Percentiles rank a stretch among this genome's conserved stretches.
Evolutionary conservation across 2,113 vertebrate species (phyloP).

Genomic region (Ctenodactylus gundi): DNA sequence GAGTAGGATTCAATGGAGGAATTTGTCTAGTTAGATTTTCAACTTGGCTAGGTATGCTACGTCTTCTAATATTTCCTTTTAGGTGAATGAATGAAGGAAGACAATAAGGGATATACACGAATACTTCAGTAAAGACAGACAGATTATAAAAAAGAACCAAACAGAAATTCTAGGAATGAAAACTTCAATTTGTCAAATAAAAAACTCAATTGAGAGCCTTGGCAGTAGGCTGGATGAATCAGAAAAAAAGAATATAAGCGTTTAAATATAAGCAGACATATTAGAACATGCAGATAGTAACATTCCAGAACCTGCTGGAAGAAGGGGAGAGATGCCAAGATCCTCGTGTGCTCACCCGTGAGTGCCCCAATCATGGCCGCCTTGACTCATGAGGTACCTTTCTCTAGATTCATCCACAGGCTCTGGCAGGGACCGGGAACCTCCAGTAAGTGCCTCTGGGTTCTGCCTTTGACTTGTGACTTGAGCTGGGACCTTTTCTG

Average conservation of each 20-base stretch:
- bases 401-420: background rate
- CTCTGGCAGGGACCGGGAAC: fast-evolving
- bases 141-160: too few relatives aligned
- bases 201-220: too few relatives aligned
- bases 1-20: background rate
- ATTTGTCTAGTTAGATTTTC: background rate
- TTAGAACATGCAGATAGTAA: too few relatives aligned
- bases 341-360: background rate
- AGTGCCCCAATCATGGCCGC: background rate
- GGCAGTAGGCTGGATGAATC: too few relatives aligned
- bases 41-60: background rate
- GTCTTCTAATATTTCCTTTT: too few relatives aligned
- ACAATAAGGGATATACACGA: too few relatives aligned
- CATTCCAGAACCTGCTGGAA: background rate
- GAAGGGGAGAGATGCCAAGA: background rate
- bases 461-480: background rate
- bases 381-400: background rate
- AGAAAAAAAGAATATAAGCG: too few relatives aligned
- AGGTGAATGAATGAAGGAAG: too few relatives aligned
- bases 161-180: too few relatives aligned
- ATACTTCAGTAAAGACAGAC: too few relatives aligned
- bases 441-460: background rate
- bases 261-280: too few relatives aligned
- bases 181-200: too few relatives aligned
- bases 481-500: background rate